These are phyloP conservation scores for Rissa tridactyla DNA, from an alignment of 2,113 vertebrate species.

Conservation along the genomic window DNA sequence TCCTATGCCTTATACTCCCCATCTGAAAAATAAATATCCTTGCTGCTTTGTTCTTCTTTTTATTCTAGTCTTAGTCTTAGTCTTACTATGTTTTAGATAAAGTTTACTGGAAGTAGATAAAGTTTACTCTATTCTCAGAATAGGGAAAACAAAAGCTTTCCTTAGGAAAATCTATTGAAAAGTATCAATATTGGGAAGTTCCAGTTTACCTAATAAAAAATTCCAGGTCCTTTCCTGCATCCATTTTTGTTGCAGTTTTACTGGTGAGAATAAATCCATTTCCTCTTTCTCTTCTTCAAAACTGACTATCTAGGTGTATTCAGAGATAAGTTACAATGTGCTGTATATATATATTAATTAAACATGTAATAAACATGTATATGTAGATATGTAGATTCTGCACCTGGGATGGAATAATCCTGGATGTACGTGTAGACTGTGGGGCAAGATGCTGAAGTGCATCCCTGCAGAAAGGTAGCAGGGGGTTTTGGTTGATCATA, in stretches of 20 bases:
- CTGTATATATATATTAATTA: not conserved
- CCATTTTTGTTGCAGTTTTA: not conserved
- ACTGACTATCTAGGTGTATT: not conserved
- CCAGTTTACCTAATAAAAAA: not conserved
- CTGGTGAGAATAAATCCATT: not conserved
- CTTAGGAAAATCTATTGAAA: not conserved
- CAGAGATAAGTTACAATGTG: not conserved
- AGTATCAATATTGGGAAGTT: not conserved
- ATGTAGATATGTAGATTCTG: not conserved
- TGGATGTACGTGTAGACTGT: not conserved
- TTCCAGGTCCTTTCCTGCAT: not conserved
- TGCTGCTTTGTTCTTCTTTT: not conserved
- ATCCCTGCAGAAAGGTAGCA: not conserved
- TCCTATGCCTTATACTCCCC: not conserved
- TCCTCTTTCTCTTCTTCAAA: not conserved
- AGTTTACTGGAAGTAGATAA: not conserved
- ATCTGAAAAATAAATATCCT: not conserved
- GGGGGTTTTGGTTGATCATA: not conserved
- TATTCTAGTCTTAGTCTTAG: not conserved
- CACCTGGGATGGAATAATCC: not conserved
- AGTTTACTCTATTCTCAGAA: not conserved
- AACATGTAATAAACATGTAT: not conserved
- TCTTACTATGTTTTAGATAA: not conserved
- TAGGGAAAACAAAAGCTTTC: not conserved
- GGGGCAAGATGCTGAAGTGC: not conserved